A percentile compares a stretch with the other conserved stretches of the same genome.
phyloP scores from a whole-genome alignment of 2,113 vertebrate genomes.

The Gorilla gorilla region DNA sequence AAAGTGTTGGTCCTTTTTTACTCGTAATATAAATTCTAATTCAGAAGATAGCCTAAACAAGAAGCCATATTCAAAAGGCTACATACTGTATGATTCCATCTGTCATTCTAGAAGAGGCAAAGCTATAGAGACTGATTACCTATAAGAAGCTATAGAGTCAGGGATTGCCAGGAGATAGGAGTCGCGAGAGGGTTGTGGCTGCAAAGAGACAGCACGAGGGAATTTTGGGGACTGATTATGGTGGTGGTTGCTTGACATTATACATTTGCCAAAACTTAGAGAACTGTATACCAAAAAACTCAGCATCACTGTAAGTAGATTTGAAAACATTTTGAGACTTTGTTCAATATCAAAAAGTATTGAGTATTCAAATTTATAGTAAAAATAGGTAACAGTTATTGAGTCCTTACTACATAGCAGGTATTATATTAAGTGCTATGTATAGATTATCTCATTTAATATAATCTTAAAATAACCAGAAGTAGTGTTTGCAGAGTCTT shows the following conservation, averaged over 20 bases:
- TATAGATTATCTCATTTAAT: not conserved
- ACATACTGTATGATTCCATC: rapidly evolving
- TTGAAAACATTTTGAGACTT: not conserved
- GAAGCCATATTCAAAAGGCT: not conserved
- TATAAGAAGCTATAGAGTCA: not conserved
- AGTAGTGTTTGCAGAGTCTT: not conserved
- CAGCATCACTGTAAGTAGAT: not conserved
- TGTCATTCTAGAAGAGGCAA: not conserved
- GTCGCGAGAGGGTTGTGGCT: not conserved
- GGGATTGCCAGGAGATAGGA: rapidly evolving
- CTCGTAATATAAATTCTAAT: not conserved
- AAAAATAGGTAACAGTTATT: constrained; percentile 1
- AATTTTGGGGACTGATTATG: not conserved
- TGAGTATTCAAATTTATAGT: constrained; percentile 13
- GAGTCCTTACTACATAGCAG: not conserved
- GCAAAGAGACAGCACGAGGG: rapidly evolving
- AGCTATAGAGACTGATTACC: not conserved
- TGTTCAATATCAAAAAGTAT: not conserved
- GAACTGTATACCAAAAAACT: not conserved
- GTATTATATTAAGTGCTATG: not conserved
- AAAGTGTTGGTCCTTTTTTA: not conserved
- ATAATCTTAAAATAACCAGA: constrained; percentile 5
- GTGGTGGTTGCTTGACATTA: not conserved
- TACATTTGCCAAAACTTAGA: not conserved
- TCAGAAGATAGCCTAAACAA: not conserved